phyloP scores from a whole-genome alignment of 2,113 vertebrate species.

The Odontesthes bonariensis region DNA sequence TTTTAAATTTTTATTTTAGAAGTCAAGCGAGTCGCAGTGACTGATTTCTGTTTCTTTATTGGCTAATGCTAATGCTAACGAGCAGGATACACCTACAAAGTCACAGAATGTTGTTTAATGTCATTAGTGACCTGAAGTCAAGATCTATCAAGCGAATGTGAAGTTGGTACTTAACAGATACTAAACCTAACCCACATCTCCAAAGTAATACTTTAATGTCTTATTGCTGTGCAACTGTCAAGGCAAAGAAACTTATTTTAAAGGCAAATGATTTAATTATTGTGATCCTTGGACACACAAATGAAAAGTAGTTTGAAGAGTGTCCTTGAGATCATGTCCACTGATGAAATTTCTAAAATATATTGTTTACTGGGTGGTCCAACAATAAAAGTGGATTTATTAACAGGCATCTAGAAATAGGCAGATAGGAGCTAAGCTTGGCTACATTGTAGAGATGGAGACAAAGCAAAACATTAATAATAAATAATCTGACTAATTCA shows the following conservation, averaged over 20 bases:
- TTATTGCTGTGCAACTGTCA: no score
- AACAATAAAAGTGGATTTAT: background rate
- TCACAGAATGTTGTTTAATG: background rate
- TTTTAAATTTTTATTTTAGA: no score
- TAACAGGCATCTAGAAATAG: no score
- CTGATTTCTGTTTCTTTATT: background rate
- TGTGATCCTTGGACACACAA: background rate
- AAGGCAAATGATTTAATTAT: background rate
- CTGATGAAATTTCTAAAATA: background rate
- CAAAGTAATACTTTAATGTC: no score
- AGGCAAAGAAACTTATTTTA: no score
- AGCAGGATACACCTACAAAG: background rate
- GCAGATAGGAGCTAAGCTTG: background rate
- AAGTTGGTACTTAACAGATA: background rate
- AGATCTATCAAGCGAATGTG: background rate
- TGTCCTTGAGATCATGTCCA: background rate
- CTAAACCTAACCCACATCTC: no score
- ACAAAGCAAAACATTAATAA: slow-evolving; percentile 66
- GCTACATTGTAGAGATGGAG: background rate
- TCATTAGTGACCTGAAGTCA: background rate
- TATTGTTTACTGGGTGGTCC: slow-evolving; percentile 14
- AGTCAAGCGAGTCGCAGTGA: no score
- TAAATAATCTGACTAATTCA: slow-evolving; percentile 62
- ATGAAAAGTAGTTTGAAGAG: background rate
- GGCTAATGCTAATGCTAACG: background rate